Base-by-base conservation (phyloP, 2,797 vertebrate species). In the Mormyrops boulengeri region DNA sequence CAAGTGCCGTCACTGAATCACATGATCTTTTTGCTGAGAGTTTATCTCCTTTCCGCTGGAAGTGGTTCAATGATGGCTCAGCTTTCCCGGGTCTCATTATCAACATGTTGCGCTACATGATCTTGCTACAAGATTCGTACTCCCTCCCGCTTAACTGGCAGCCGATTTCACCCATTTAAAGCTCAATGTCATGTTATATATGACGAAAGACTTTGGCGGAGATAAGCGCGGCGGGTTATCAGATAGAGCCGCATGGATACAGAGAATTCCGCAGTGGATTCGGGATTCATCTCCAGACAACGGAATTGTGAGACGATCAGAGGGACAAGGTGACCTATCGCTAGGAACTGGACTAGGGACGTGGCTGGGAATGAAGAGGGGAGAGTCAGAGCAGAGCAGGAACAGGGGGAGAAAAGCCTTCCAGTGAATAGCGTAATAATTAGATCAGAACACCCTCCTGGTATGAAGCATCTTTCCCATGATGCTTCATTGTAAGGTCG, bases 401-500 rank as follows among this genome's bases (percentile, higher is more conserved):
- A 77, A 77, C 3, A 8, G 12, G 38, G 38, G 14, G 38, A 17
- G 66, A 1, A 14, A 73, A 8, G 17, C 44, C 77, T 53, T 53
- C 52, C 85, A 12, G 47, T 14, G 66, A 69, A 86, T 5, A 2
- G 50, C 47, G n/a, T 52, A 2, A 90, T 88, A 88, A 91, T 82
- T 86, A 87, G 41, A 88, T 14, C 30, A 22, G 88, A 88, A 52
- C 62, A 80, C 88, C 34, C 41, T 26, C 55, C 60, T 12, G 14
- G 73, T 53, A 34, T 55, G 8, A 5, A 22, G 19, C n/a, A 69
- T 12, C 14, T 77, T 49, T 22, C 66, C 30, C 53, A 85, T 92
- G 85, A 89, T 88, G 88, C 69, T 86, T 73, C 57, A 73, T 82
- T 52, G 91, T 90, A 89, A 89, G 14, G 77, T 88, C n/a, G 50